Base-by-base conservation (phyloP, 2,888 invertebrate genomes). In the Drosophila aldrichi region DNA sequence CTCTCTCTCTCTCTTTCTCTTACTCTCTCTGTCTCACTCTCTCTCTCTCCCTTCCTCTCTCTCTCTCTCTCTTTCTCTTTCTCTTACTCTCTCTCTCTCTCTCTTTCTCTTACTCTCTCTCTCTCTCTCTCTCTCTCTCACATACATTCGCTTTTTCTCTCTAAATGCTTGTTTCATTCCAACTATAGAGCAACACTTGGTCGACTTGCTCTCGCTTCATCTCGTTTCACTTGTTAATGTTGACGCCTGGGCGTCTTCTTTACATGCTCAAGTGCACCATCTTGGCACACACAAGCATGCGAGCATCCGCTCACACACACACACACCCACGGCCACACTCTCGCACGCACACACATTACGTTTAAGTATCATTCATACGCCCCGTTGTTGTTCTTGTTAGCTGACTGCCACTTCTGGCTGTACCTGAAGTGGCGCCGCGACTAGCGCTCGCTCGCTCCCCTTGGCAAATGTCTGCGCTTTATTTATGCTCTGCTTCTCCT, bases 321-420 rank as follows among this genome's bases (percentile, higher is more conserved):
- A 68, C 58, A 73, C 40, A 61, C 22, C n/a, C n/a, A n/a, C n/a
- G n/a, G n/a, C 20, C 20, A 22, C 20, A 22, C 20, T 56, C 55
- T 52, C 62, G 68, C 56, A 16, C 34, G 46, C 18, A 48, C 46
- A 54, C 65, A 70, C 61, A 76, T 73, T 72, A 71, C 56, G 68
- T 67, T 85, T 73, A 81, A 84, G 87, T 75, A 89, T 77, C 85
- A 89, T 82, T 84, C 88, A 89, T 89, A 84, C 87, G 84, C 70
- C 77, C 79, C 82, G 77, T 77, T 71, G 62, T 59, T 59, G 70
- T 46, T 52, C 58, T 62, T 54, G 70, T 38, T 74, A 54, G 51
- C 58, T 49, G 63, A 20, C 61, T 74, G 69, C 70, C 63, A 79
- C 75, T 70, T 70, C 54, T 63, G n/a, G 9, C 48, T 43, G 41